Conservation (phyloP, 2,797 vertebrate genomes). For the Anguilla anguilla region DNA sequence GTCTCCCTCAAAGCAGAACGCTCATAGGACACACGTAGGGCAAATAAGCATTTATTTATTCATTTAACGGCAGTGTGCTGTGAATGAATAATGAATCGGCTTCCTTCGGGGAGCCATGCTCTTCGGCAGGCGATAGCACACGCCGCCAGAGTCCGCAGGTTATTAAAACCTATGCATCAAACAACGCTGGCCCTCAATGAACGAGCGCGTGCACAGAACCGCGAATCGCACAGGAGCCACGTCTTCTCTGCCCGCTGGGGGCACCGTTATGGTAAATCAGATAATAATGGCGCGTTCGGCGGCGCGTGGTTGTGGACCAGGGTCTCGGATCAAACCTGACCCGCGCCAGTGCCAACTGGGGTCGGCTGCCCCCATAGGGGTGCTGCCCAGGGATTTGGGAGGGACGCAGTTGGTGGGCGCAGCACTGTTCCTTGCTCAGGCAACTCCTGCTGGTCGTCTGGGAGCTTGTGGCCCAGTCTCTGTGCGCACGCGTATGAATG, state of each 20-base stretch:
- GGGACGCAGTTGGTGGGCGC: too few relatives aligned
- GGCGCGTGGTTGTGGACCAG: too few relatives aligned
- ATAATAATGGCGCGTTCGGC: not conserved
- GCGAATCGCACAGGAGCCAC: not conserved
- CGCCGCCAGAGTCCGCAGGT: too few relatives aligned
- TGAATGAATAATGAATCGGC: slow-evolving; percentile 12
- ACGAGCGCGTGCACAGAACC: not conserved
- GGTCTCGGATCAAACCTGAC: too few relatives aligned
- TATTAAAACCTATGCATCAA: slow-evolving; percentile 10
- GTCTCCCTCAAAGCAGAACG: not conserved
- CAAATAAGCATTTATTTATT: not conserved
- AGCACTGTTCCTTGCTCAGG: too few relatives aligned
- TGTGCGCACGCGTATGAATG: too few relatives aligned
- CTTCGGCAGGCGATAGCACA: not conserved
- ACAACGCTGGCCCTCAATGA: not conserved
- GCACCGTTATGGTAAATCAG: not conserved
- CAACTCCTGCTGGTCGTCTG: too few relatives aligned
- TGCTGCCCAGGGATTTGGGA: too few relatives aligned
- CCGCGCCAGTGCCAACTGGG: too few relatives aligned
- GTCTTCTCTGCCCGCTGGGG: not conserved
- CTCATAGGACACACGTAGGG: not conserved
- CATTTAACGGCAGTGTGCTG: not conserved
- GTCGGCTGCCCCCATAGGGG: too few relatives aligned
- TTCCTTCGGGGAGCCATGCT: not conserved
- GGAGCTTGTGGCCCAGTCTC: too few relatives aligned